A percentile compares a stretch with the other conserved stretches of the same genome.
These are phyloP conservation scores for Venustoraphidia nigricollis DNA, from an alignment of 2,888 invertebrate species.

Conservation along the genomic window DNA sequence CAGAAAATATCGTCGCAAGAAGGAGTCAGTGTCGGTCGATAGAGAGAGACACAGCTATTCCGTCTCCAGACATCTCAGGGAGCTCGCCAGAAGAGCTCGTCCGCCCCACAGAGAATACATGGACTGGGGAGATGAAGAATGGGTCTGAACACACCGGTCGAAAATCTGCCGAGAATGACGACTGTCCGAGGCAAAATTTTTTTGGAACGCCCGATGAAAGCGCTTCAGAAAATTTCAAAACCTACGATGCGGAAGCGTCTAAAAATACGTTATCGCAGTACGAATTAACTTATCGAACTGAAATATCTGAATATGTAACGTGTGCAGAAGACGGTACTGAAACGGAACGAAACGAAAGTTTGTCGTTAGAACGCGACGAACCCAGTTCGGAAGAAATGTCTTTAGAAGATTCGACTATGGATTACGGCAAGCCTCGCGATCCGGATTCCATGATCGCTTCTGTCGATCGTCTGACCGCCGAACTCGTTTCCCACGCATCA, in stretches of 20 bases:
- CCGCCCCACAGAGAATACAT: slow-evolving; percentile 23
- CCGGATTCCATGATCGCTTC: slow-evolving; percentile 54
- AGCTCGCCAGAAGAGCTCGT: slow-evolving; percentile 26
- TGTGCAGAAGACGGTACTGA: slow-evolving; percentile 13
- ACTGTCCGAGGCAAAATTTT: too few relatives aligned
- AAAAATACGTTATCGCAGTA: too few relatives aligned
- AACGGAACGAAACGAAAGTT: slow-evolving; percentile 16
- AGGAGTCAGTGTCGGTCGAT: slow-evolving; percentile 13
- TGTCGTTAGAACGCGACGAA: slow-evolving; percentile 8
- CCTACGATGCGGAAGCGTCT: too few relatives aligned
- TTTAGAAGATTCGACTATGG: slow-evolving; percentile 7
- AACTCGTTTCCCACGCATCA: slow-evolving; percentile 47
- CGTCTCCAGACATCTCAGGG: slow-evolving; percentile 9
- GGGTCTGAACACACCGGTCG: slow-evolving; percentile 26
- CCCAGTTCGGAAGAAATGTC: slow-evolving; percentile 11
- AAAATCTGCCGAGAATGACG: too few relatives aligned
- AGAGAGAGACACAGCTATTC: slow-evolving; percentile 10
- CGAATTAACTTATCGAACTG: too few relatives aligned
- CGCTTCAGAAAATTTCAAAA: too few relatives aligned
- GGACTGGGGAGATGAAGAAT: slow-evolving; percentile 26
- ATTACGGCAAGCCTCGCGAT: slow-evolving; percentile 35
- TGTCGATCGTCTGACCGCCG: slow-evolving; percentile 45
- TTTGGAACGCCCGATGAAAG: too few relatives aligned
- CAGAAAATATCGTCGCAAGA: slow-evolving; percentile 10
- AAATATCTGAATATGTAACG: slow-evolving; percentile 24